Evolutionary conservation across 2,888 invertebrate genomes (phyloP).

Genomic region (Trachelus iudaicus): DNA sequence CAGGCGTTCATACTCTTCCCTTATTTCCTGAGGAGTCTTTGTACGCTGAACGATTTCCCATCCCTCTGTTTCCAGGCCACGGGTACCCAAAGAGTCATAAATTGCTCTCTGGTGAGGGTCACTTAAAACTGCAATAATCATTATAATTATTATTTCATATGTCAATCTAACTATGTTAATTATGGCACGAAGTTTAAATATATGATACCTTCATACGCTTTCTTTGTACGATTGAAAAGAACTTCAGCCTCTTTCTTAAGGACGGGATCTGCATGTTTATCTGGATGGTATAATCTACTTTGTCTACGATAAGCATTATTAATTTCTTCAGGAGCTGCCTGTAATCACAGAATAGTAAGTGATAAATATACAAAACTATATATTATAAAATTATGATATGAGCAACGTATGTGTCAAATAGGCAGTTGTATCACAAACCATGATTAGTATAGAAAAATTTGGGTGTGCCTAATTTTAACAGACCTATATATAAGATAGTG

Average conservation of each 20-base stretch:
- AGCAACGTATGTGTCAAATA: neutral
- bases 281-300: constrained; percentile 95
- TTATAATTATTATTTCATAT: constrained; percentile 1
- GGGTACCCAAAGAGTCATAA: constrained; percentile 84
- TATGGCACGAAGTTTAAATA: neutral
- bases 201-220: constrained; percentile 86
- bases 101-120: constrained; percentile 95
- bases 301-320: constrained; percentile 91
- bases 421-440: neutral
- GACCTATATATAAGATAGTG: neutral
- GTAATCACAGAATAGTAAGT: constrained; percentile 40
- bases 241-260: constrained; percentile 90
- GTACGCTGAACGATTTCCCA: constrained; percentile 95
- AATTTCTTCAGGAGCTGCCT: constrained; percentile 95
- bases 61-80: constrained; percentile 93
- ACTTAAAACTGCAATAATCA: constrained; percentile 75
- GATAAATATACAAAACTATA: neutral
- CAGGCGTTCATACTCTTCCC: constrained; percentile 94
- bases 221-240: constrained; percentile 92
- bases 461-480: neutral
- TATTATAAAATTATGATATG: constrained; percentile 9
- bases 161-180: neutral
- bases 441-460: neutral
- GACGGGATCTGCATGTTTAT: constrained; percentile 88
- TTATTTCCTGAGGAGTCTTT: constrained; percentile 93